Percentiles rank a stretch among this genome's conserved stretches.
These are phyloP conservation scores for Idaea aversata DNA, from an alignment of 2,888 invertebrate genomes.

Conservation along the genomic window DNA sequence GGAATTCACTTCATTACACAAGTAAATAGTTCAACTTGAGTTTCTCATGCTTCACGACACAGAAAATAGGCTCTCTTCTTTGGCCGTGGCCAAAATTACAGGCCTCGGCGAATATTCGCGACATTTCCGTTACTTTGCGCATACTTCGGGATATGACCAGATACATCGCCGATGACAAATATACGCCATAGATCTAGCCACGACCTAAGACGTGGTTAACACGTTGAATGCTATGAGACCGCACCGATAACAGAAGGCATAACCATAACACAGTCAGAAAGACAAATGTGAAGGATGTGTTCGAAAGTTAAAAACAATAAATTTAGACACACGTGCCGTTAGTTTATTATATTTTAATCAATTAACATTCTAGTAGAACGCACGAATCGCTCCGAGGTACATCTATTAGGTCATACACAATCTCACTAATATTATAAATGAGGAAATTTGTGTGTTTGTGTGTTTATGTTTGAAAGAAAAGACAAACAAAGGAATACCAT, in stretches of 20 bases:
- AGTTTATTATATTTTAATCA: conserved; percentile 1
- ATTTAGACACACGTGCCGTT: not conserved
- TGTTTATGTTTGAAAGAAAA: not conserved
- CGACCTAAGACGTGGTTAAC: too few relatives aligned
- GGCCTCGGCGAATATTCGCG: too few relatives aligned
- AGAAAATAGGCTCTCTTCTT: not conserved
- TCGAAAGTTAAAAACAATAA: not conserved
- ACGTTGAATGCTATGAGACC: not conserved
- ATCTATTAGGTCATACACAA: not conserved
- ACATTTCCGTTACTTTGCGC: too few relatives aligned
- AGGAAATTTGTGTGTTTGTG: not conserved
- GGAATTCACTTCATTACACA: not conserved
- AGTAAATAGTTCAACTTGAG: not conserved
- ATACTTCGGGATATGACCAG: too few relatives aligned
- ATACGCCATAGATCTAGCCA: too few relatives aligned
- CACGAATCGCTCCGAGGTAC: not conserved
- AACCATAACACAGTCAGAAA: not conserved
- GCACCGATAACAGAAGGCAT: not conserved
- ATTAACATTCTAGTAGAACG: not conserved
- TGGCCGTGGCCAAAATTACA: not conserved
- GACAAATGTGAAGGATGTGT: conserved; percentile 1
- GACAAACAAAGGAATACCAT: too few relatives aligned
- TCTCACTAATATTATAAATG: not conserved
- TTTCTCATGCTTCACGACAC: too few relatives aligned
- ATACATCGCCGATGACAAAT: too few relatives aligned